Base-by-base conservation (phyloP, 2,888 invertebrate genomes). In the Ischnus inquisitorius region DNA sequence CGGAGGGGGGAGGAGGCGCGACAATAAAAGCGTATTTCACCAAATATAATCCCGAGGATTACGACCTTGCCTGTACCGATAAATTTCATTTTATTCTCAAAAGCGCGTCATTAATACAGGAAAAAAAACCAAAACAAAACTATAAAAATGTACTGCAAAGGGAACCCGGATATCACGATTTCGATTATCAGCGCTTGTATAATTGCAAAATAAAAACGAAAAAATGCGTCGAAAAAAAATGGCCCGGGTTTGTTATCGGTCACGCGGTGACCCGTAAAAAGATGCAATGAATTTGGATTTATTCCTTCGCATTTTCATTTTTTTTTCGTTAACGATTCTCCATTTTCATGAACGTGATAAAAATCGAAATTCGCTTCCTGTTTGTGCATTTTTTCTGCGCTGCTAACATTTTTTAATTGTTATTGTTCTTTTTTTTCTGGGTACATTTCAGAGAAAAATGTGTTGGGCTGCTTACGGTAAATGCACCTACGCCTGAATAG, bases 401-500 rank as follows among this genome's bases (percentile, higher is more conserved):
- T 2, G 5, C 12, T 25, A n/a, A 28, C 14, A 28, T 60, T 60
- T n/a, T 25, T 5, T n/a, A 22, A 57, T 12, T 14, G 28, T 25
- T 5, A 1, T 25, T 25, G 8, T 1, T 54, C 19, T 54, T 22
- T 25, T 22, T 57, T 60, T 54, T 54, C 12, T 12, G 1, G 8
- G n/a, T 16, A 54, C 2, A 19, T 54, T 54, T 54, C 10, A 28
- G 10, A 25, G 28, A 69, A 41, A 16, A 60, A 28, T 46, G 4
- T 4, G 2, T 16, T 3, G 16, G 14, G 19, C 54, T n/a, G 8
- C 10, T 57, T 25, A 43, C 25, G 25, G 46, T 25, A 72, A 72
- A 46, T 19, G 16, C 46, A 54, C 64, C 51, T 28, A 79, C 69
- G 69, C 64, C 64, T 54, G 22, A 25, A 43, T 1, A 46, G 43